Base-by-base conservation (phyloP, 1,140 invertebrate genomes). In the Bicyclus anynana region DNA sequence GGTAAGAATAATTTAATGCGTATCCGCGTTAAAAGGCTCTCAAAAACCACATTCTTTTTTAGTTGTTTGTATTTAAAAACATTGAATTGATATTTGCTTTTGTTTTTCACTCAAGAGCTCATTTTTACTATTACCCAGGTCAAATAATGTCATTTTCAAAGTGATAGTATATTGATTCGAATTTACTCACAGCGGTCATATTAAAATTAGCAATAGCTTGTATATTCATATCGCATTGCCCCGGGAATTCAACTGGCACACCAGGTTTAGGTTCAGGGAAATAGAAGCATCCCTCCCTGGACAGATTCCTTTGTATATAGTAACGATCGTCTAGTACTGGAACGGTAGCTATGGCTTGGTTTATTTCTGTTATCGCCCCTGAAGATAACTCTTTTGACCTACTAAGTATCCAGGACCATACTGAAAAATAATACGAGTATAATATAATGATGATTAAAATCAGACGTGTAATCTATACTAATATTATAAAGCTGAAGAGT, bases 401-500 rank as follows among this genome's bases (percentile, higher is more conserved):
- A 37, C 81, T 79, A 0, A 84, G 53, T 49, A 80, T 80, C 81
- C 81, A 84, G 13, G 65, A 67, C 7, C 57, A 59, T 1, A 83
- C 80, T 83, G 56, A 12, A 12, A 12, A 33, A 3, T 10, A 33
- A 12, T 33, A 1, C 10, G 67, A 82, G 82, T 79, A 82, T 56
- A 37, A 59, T 72, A 14, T 7, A 38, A 38, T 48, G 47, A 23
- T 23, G 2, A 4, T 23, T 4, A 4, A 23, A 23, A 23, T 23
- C 23, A 23, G 7, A 4, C 23, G 7, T 23, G 23, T 23, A 4
- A 23, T 23, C 23, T 7, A 23, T 23, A 4, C 23, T 23, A 2
- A 23, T 23, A 23, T 23, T 7, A 4, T 23, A 23, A 23, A 23
- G 23, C 23, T n/a, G n/a, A n/a, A n/a, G n/a, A n/a, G n/a, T n/a